Percentiles rank a stretch among this genome's conserved stretches.
Evolutionary conservation across 1,140 invertebrate species (phyloP).

Genomic region (Gerris buenoi): DNA sequence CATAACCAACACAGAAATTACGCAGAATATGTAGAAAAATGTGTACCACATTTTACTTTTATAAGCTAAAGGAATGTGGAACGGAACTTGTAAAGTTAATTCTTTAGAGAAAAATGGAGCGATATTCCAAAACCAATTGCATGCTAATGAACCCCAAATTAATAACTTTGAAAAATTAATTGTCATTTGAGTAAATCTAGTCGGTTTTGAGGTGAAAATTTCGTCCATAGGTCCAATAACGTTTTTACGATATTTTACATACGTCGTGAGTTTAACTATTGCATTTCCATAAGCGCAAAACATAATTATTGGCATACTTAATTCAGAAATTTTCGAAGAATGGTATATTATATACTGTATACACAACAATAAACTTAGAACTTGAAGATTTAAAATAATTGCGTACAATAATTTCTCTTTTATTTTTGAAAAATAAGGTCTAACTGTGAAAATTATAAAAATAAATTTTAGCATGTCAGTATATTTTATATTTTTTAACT

Average conservation of each 20-base stretch:
- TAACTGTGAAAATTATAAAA: not conserved
- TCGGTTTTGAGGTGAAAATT: not conserved
- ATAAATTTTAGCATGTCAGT: not conserved
- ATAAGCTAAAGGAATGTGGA: not conserved
- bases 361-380: not conserved
- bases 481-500: not conserved
- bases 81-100: not conserved
- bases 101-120: not conserved
- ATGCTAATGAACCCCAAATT: not conserved
- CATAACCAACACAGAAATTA: not conserved
- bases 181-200: not conserved
- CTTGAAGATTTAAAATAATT: not conserved
- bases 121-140: not conserved
- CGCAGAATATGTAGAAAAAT: not conserved
- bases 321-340: not conserved
- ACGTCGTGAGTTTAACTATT: not conserved
- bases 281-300: not conserved
- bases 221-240: not conserved
- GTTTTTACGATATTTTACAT: not conserved
- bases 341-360: not conserved
- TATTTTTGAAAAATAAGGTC: not conserved
- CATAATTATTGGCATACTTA: not conserved
- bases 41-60: not conserved
- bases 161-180: not conserved
- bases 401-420: not conserved